phyloP scores from a whole-genome alignment of 1,140 invertebrate species.

The Tribolium madens region DNA sequence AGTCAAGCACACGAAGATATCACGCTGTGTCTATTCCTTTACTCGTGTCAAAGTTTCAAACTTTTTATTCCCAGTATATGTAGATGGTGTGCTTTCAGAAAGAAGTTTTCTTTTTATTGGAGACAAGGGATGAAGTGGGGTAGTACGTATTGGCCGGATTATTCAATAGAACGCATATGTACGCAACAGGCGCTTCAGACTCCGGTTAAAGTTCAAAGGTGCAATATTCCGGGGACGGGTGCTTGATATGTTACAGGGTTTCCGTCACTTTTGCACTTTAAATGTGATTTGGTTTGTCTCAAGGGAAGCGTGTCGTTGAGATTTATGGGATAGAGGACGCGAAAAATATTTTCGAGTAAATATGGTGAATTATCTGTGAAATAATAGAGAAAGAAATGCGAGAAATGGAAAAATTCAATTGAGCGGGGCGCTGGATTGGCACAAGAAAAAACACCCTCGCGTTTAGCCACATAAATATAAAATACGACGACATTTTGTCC shows the following conservation, averaged over 20 bases:
- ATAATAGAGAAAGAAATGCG: slow-evolving; percentile 4
- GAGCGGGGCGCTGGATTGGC: not conserved
- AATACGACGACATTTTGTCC: not conserved
- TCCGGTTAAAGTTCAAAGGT: slow-evolving; percentile 31
- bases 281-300: slow-evolving; percentile 25
- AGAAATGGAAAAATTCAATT: slow-evolving; percentile 15
- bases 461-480: not conserved
- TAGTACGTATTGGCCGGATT: not conserved
- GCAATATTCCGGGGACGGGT: slow-evolving; percentile 17
- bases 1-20: slow-evolving; percentile 40
- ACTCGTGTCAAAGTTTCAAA: slow-evolving; percentile 44
- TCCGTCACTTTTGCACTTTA: slow-evolving; percentile 33
- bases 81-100: slow-evolving; percentile 29
- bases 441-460: not conserved
- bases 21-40: slow-evolving; percentile 45
- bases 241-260: slow-evolving; percentile 22
- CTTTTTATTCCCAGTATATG: slow-evolving; percentile 10
- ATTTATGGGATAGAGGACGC: slow-evolving; percentile 16
- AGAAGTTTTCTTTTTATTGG: slow-evolving; percentile 24
- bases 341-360: slow-evolving; percentile 9
- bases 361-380: slow-evolving; percentile 19
- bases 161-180: slow-evolving; percentile 39
- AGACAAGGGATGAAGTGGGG: slow-evolving; percentile 24
- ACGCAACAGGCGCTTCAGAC: slow-evolving; percentile 39
- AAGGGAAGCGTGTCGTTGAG: slow-evolving; percentile 1